Evolutionary conservation across 2,113 vertebrate species (phyloP).

Genomic region (Baryphthengus martii): DNA sequence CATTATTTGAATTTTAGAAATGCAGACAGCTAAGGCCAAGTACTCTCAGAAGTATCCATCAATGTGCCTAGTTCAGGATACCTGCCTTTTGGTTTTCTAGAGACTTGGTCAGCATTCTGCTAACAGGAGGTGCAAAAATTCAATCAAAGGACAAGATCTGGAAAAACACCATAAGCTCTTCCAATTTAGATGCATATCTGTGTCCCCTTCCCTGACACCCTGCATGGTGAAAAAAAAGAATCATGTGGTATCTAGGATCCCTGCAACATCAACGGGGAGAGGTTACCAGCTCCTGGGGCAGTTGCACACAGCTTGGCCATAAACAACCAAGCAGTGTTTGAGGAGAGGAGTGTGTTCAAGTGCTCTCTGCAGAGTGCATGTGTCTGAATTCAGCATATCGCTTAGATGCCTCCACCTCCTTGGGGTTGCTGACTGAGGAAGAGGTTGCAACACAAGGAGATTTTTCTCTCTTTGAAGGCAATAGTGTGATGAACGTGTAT

Average conservation of each 20-base stretch:
- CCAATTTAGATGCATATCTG: not conserved
- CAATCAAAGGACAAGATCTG: not conserved
- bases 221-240: not conserved
- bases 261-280: not conserved
- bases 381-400: not conserved
- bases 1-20: conserved; percentile 18
- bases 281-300: not conserved
- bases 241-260: not conserved
- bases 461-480: not conserved
- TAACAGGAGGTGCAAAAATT: not conserved
- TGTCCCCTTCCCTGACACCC: not conserved
- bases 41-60: not conserved
- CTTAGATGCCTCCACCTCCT: not conserved
- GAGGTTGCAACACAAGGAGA: fast-evolving
- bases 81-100: not conserved
- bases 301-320: not conserved
- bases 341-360: not conserved
- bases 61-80: not conserved
- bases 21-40: not conserved
- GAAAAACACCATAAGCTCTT: not conserved
- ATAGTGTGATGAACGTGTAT: too few species aligned
- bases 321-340: not conserved
- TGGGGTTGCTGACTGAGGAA: not conserved
- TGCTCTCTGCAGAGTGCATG: not conserved
- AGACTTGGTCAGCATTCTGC: not conserved